Base-by-base conservation (phyloP, 2,888 invertebrate genomes). In the Julus scandinavius region DNA sequence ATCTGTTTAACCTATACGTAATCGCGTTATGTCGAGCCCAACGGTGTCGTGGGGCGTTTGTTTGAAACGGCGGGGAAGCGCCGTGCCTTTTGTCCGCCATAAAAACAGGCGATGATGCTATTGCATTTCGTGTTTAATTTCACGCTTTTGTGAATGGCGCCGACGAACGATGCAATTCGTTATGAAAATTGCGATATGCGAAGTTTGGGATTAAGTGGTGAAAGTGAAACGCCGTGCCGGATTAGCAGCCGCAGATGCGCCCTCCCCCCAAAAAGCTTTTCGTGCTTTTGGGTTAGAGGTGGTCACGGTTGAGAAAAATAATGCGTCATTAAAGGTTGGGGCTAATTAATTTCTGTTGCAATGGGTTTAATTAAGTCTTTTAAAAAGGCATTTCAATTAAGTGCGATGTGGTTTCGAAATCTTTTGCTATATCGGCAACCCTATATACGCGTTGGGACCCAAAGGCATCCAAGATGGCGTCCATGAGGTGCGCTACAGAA, bases 271-370 rank as follows among this genome's bases (percentile, higher is more conserved):
- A 54, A 54, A 54, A 54, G 7, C 7, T 54, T 11, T 13, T 13
- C 54, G 54, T 13, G 54, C 5, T 49, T 17, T 13, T 7, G 63
- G 63, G 63, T 63, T 63, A 63, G 63, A 63, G 63, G 63, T n/a
- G 63, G n/a, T 7, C n/a, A 63, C 63, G 63, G 63, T 63, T 63
- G 63, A 63, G 63, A n/a, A 63, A 63, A 63, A 63, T 63, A 63
- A 63, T n/a, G 63, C 63, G 63, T 20, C 63, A 63, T 63, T 63
- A 63, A n/a, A 20, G 63, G 63, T n/a, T 63, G 17, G 63, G 63
- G 63, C 63, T 63, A 63, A 63, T 63, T 63, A 63, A 63, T 63
- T 63, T 63, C 63, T 20, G 63, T 63, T n/a, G 63, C 2, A 63
- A 63, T n/a, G 17, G n/a, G 11, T 63, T 63, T 63, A n/a, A 63